These are phyloP conservation scores for Notarius lentiginosus DNA, from an alignment of 2,113 vertebrate species.

Conservation along the genomic window DNA sequence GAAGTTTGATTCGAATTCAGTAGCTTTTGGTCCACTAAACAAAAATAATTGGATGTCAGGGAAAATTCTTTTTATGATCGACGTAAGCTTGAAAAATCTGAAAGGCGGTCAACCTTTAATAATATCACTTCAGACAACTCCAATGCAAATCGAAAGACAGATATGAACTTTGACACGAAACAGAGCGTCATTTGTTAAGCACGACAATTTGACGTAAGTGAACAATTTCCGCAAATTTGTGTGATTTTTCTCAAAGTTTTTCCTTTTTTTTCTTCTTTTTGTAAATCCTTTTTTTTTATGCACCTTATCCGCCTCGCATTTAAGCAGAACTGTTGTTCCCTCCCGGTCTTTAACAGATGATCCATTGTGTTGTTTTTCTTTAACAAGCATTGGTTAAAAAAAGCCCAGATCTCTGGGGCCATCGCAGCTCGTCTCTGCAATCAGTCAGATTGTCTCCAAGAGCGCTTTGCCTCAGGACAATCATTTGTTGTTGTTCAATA, in stretches of 20 bases:
- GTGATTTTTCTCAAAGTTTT: neutral
- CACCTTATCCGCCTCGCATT: slow-evolving; percentile 23
- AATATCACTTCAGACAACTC: neutral
- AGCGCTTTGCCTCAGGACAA: slow-evolving; percentile 47
- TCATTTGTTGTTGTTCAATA: slow-evolving; percentile 52
- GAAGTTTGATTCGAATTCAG: too few relatives aligned
- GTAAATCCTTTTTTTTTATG: slow-evolving; percentile 35
- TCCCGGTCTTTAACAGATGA: slow-evolving; percentile 50
- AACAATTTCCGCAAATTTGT: neutral
- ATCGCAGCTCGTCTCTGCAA: slow-evolving; percentile 42
- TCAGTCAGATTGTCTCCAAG: slow-evolving; percentile 51
- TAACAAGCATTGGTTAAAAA: slow-evolving; percentile 47
- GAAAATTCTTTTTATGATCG: too few relatives aligned
- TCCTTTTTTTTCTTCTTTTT: neutral
- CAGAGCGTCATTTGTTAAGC: neutral
- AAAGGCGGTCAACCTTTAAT: too few relatives aligned
- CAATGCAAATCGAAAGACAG: neutral
- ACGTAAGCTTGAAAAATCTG: too few relatives aligned
- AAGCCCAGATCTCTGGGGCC: slow-evolving; percentile 44
- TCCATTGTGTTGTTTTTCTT: slow-evolving; percentile 47
- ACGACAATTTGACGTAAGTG: too few relatives aligned
- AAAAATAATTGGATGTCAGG: too few relatives aligned
- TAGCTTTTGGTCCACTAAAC: too few relatives aligned
- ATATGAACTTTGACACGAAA: neutral
- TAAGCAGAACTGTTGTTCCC: slow-evolving; percentile 27